Evolutionary conservation across 2,888 invertebrate species (phyloP).

Genomic region (Nemotelus pantherinus): DNA sequence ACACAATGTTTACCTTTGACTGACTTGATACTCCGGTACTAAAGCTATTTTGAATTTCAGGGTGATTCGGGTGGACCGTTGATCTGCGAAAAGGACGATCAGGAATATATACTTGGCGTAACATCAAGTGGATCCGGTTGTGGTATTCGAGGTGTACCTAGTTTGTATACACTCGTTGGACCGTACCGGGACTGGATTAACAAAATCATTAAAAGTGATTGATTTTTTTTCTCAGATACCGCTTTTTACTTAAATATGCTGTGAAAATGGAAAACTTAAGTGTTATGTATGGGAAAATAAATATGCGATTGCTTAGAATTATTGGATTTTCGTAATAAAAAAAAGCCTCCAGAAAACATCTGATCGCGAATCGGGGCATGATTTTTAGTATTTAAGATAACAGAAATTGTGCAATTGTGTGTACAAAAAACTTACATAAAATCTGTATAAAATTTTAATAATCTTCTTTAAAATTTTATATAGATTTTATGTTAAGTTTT

Average conservation of each 20-base stretch:
- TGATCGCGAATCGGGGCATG: too few species aligned
- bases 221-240: neutral
- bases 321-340: too few species aligned
- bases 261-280: neutral
- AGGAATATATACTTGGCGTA: constrained; percentile 60
- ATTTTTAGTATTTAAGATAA: too few species aligned
- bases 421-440: too few species aligned
- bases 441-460: too few species aligned
- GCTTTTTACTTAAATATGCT: neutral
- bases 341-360: too few species aligned
- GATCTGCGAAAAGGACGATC: constrained; percentile 57
- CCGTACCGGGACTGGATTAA: constrained; percentile 61
- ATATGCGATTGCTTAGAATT: neutral
- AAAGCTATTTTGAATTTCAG: constrained; percentile 45
- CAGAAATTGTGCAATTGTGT: too few species aligned
- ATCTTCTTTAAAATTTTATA: too few species aligned
- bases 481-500: too few species aligned
- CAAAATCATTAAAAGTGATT: constrained; percentile 31
- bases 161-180: constrained; percentile 61
- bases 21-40: too few species aligned
- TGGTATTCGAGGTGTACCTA: constrained; percentile 60
- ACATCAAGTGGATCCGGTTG: constrained; percentile 62
- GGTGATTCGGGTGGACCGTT: constrained; percentile 64
- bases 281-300: neutral
- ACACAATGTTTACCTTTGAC: too few species aligned